These are phyloP conservation scores for Felis chaus DNA, from an alignment of 2,113 vertebrate genomes.

Conservation along the genomic window DNA sequence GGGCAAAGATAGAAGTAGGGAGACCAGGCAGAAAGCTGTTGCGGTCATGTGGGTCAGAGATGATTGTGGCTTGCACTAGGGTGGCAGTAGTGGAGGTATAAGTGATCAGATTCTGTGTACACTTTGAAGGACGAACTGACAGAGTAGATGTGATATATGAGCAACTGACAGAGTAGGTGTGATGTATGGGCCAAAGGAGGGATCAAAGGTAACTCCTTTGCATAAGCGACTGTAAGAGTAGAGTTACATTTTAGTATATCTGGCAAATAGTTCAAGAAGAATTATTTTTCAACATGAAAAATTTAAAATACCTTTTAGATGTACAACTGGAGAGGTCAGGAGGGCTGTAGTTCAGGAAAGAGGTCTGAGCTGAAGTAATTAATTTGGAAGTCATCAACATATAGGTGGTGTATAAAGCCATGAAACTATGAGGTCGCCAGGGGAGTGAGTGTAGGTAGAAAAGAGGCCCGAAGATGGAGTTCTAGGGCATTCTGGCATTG, in stretches of 20 bases:
- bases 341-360: neutral
- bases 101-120: neutral
- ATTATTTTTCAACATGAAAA: neutral
- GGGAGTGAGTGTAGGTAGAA: neutral
- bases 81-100: neutral
- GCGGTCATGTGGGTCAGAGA: neutral
- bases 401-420: neutral
- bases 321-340: neutral
- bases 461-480: neutral
- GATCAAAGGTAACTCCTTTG: neutral
- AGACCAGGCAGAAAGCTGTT: neutral
- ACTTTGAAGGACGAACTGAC: neutral
- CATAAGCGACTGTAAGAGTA: neutral
- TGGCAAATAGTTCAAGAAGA: constrained; percentile 13
- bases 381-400: neutral
- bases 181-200: neutral
- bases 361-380: neutral
- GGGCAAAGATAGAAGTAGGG: neutral
- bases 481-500: neutral
- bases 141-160: neutral
- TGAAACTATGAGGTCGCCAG: neutral
- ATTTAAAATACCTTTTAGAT: neutral
- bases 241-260: neutral
- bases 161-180: neutral
- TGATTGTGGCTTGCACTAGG: neutral